Conservation (phyloP, 2,888 invertebrate genomes). For the Oscheius onirici region DNA sequence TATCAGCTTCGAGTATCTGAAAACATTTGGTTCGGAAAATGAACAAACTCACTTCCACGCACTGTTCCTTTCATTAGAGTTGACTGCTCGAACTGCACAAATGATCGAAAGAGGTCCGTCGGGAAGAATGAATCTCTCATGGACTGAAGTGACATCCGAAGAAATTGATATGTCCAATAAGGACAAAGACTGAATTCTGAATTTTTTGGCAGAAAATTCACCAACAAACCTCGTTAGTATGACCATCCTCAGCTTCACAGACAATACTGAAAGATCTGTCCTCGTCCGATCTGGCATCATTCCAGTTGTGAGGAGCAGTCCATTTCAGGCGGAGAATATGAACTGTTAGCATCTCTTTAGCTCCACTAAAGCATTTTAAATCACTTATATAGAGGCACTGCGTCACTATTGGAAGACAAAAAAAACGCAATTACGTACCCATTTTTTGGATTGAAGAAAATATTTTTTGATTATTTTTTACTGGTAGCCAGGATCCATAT, state of each 20-base stretch:
- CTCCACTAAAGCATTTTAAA: not conserved
- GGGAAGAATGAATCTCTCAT: constrained; percentile 19
- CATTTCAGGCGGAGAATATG: constrained; percentile 16
- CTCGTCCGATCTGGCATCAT: not conserved
- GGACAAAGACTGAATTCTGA: not conserved
- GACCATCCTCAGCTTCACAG: constrained; percentile 14
- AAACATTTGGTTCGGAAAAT: not conserved
- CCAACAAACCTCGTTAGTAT: not conserved
- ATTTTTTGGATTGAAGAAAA: no score
- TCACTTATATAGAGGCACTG: no score
- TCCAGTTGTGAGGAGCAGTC: constrained; percentile 15
- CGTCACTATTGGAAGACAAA: no score
- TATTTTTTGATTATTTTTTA: no score
- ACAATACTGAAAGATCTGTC: not conserved
- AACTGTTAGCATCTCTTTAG: not conserved
- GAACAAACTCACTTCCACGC: constrained; percentile 7
- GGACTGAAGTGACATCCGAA: constrained; percentile 21
- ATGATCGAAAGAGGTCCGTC: constrained; percentile 1
- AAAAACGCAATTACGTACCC: no score
- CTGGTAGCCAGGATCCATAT: no score
- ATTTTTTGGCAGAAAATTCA: not conserved
- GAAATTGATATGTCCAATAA: constrained; percentile 12
- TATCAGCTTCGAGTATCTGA: constrained; percentile 19
- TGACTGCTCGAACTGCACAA: constrained; percentile 18
- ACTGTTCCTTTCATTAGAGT: constrained; percentile 2